phyloP scores from a whole-genome alignment of 2,888 invertebrate species.

The Phyto melanocephala region DNA sequence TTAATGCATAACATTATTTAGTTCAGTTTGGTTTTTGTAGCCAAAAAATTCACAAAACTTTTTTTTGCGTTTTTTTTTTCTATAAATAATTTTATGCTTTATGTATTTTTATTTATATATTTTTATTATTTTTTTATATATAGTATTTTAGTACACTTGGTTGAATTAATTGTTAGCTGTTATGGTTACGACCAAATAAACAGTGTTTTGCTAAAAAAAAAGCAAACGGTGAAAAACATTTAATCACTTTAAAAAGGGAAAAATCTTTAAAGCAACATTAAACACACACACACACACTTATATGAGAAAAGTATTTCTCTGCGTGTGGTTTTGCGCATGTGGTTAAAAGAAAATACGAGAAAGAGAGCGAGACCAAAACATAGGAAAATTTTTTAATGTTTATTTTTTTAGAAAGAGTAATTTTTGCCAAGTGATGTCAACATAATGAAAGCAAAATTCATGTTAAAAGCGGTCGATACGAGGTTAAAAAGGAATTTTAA shows the following conservation, averaged over 20 bases:
- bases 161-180: conserved; percentile 47
- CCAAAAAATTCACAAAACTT: neutral
- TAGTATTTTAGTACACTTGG: conserved; percentile 32
- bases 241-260: conserved; percentile 4
- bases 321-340: no score
- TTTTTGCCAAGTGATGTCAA: no score
- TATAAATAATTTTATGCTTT: conserved; percentile 35
- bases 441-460: no score
- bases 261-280: conserved; percentile 27
- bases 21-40: no score
- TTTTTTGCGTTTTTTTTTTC: neutral
- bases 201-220: conserved; percentile 40
- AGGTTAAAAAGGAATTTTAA: no score
- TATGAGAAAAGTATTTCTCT: no score
- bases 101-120: conserved; percentile 28
- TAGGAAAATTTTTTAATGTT: no score
- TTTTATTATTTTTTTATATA: conserved; percentile 19
- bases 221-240: conserved; percentile 34
- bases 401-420: no score
- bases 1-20: neutral
- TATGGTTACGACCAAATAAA: conserved; percentile 56
- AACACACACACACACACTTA: neutral
- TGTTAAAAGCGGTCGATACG: no score
- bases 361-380: no score
- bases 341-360: no score